Base-by-base conservation (phyloP, 2,797 vertebrate species). In the Bucorvus abyssinicus region DNA sequence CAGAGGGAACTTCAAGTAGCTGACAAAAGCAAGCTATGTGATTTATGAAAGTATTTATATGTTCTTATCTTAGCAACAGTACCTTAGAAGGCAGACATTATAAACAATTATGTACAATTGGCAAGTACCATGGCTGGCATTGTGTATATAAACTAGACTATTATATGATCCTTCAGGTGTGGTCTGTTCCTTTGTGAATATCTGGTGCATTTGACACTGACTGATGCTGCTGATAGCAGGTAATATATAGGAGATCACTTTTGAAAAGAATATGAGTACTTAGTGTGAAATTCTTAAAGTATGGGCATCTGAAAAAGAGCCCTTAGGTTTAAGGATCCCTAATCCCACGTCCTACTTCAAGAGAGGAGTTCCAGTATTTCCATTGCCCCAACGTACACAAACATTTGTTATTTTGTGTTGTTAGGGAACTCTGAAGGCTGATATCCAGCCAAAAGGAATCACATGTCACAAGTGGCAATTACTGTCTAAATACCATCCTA, bases 271-370 rank as follows among this genome's bases (percentile, higher is more conserved):
- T 49, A 29, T 67, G 19, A 29, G 4, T 44, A 56, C 3, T 44
- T 68, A 59, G 20, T 3, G 9, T 38, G 45, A 71, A 88, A 78
- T 49, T 75, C 26, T 53, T 67, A 74, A 77, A 77, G 49, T 22
- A 50, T 1, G 1, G 5, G 52, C 4, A 32, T 42, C 14, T 81
- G 49, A 53, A 86, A 80, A 85, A 22, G 5, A 84, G 1, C 6
- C 6, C 8, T 45, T 74, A n/a, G n/a, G 14, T 63, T 52, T 83
- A 71, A 71, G 6, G 22, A 29, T 73, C 10, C 7, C 20, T 6
- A 60, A 1, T 40, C 10, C 16, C 14, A 14, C 1, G 0, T 18
- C 14, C 20, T 49, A 7, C 9, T 50, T 19, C 24, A 18, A 8
- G 2, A 8, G n/a, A 49, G 17, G 23, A 60, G 22, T 60, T 10